A percentile compares a stretch with the other conserved stretches of the same genome.
Conservation (phyloP, 2,113 vertebrate species). For the Gavia stellata region DNA sequence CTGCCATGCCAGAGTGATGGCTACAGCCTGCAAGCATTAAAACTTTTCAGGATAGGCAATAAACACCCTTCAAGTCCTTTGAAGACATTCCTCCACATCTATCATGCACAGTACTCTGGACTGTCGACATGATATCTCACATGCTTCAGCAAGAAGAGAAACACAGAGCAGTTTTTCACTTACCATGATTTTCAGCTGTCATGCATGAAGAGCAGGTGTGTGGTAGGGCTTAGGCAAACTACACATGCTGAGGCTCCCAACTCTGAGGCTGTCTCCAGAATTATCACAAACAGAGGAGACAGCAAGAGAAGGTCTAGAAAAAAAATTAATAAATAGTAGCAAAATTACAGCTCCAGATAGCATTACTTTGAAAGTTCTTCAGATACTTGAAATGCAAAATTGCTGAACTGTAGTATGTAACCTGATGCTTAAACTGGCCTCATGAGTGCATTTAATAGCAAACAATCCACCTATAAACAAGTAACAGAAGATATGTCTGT, state of each 20-base stretch:
- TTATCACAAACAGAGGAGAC: not conserved
- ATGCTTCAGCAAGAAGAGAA: not conserved
- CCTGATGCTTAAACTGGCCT: not conserved
- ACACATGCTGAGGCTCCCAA: not conserved
- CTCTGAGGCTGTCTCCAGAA: not conserved
- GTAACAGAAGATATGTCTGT: not conserved
- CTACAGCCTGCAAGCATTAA: not conserved
- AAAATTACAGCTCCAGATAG: not conserved
- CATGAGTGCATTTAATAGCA: not conserved
- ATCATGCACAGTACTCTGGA: not conserved
- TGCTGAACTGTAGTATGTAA: not conserved
- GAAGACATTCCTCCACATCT: not conserved
- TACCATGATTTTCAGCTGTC: not conserved
- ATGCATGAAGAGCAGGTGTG: fast-evolving
- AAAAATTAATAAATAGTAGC: not conserved
- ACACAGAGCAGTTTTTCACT: not conserved
- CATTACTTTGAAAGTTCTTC: not conserved
- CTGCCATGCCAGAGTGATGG: not conserved
- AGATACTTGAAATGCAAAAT: not conserved
- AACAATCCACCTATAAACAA: not conserved
- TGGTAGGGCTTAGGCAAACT: not conserved
- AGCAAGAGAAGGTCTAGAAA: not conserved
- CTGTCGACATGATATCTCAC: not conserved
- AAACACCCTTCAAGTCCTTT: not conserved
- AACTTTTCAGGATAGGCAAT: not conserved